Evolutionary conservation across 2,888 invertebrate genomes (phyloP), one percentile per base, ranked within the genome.

Genomic region (Perizoma affinitatum): DNA sequence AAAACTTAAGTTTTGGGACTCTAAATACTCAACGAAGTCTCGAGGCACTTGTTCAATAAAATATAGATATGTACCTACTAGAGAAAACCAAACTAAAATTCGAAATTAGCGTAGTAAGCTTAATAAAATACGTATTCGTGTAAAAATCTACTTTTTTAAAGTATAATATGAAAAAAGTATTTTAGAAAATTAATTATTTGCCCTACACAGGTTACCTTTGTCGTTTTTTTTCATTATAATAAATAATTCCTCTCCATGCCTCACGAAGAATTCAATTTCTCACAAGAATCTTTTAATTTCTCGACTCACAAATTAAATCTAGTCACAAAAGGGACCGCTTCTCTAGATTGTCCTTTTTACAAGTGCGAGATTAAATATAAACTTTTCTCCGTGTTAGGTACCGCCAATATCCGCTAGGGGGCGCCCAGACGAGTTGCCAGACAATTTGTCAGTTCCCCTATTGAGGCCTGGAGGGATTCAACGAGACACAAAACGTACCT

Each of bases 341-440:
- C 69, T 71, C 71, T 72, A 74, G 71, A 76, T 76, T 75, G 79
- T 72, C 71, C 78, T 81, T 82, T 81, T 78, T 77, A 72, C 71
- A 66, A 69, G 61, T 63, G 63, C 72, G 69, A 82, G 85, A 84
- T 84, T 84, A 84, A 84, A 86, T 81, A 82, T 79, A 83, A 86
- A 84, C 79, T 86, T 85, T 76, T 45, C 61, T 60, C 54, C 52
- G 42, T 61, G 61, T 64, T 63, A 54, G 43, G 53, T 64, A 53
- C 52, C 61, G 61, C 49, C 62, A 56, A 66, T 66, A 61, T 63
- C 55, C 63, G 55, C 61, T 55, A 63, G 58, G 67, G 64, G 64
- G 64, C 61, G 56, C 22, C 48, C 54, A 55, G 62, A 63, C 55
- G 50, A 58, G 61, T 53, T 52, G 54, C 44, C 56, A 66, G 67